A percentile compares a stretch with the other conserved stretches of the same genome.
Conservation (phyloP, 2,113 vertebrate genomes). For the Cercopithecus mona region DNA sequence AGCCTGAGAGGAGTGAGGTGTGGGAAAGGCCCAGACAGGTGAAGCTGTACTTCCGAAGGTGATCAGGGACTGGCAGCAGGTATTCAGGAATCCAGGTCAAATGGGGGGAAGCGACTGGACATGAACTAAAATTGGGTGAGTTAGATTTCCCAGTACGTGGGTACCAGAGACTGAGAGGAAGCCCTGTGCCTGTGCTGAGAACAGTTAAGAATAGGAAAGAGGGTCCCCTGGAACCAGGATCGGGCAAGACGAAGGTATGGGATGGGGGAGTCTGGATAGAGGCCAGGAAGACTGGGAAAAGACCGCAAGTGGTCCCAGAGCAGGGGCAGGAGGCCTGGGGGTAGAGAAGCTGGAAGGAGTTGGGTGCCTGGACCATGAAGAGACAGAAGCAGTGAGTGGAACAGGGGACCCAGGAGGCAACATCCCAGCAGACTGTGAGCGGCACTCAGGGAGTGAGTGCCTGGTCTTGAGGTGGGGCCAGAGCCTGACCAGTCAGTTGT, state of each 20-base stretch:
- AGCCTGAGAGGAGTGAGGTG: background rate
- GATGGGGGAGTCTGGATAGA: background rate
- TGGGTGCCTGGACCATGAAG: background rate
- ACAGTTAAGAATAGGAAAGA: background rate
- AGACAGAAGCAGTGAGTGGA: background rate
- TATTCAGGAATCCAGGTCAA: conserved; percentile 55
- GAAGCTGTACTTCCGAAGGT: background rate
- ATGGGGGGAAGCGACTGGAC: background rate
- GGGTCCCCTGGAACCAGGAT: background rate
- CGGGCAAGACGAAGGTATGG: background rate
- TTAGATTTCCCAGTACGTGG: background rate
- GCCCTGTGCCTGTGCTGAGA: background rate
- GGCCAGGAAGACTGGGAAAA: background rate
- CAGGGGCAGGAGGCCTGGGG: background rate
- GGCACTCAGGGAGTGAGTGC: background rate
- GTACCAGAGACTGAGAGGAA: background rate
- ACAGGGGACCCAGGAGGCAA: background rate
- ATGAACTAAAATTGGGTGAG: conserved; percentile 29
- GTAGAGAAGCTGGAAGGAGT: background rate
- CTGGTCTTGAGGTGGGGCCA: background rate
- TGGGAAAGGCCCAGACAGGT: background rate
- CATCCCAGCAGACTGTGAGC: background rate
- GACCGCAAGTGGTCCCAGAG: background rate
- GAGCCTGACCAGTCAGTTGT: background rate
- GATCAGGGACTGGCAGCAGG: conserved; percentile 13